These are phyloP conservation scores for Setipinna tenuifilis DNA, from an alignment of 2,797 vertebrate species.

Conservation along the genomic window DNA sequence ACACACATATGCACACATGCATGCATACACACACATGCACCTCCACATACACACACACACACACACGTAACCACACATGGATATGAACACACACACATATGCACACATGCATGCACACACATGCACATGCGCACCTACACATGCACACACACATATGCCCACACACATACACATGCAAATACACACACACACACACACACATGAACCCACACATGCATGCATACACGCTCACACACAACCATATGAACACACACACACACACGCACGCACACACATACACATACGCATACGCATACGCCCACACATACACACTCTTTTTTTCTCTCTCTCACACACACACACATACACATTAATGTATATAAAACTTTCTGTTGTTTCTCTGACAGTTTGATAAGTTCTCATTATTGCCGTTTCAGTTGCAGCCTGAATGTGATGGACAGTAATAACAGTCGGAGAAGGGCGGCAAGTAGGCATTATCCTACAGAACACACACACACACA, in stretches of 20 bases:
- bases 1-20: background rate
- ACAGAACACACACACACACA: too few species aligned
- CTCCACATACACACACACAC: too few species aligned
- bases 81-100: too few species aligned
- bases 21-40: too few species aligned
- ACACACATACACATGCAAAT: background rate
- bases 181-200: background rate
- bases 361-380: background rate
- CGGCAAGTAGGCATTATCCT: background rate
- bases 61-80: too few species aligned
- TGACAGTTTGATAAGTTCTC: slow-evolving; percentile 2
- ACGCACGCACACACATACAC: background rate
- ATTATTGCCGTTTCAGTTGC: background rate
- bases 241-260: background rate
- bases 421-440: background rate
- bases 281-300: background rate
- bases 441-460: background rate
- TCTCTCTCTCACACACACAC: too few species aligned
- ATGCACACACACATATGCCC: background rate
- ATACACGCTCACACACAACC: too few species aligned
- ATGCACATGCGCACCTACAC: background rate
- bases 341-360: background rate
- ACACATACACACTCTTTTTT: too few species aligned
- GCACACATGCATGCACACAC: background rate
- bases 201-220: background rate